Conservation (phyloP, 1,140 invertebrate genomes). For the Aphelinus certus region DNA sequence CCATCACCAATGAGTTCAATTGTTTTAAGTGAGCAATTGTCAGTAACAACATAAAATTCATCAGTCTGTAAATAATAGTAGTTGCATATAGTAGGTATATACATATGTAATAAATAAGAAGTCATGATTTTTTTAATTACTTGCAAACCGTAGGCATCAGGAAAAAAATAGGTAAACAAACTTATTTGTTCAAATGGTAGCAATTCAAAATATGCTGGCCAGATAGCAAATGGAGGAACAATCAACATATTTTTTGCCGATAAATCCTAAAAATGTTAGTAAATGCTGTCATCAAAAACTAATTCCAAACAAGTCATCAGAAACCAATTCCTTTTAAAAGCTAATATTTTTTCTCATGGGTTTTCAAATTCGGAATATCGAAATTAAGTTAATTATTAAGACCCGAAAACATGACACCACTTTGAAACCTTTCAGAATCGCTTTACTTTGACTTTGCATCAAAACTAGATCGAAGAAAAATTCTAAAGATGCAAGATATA, state of each 20-base stretch:
- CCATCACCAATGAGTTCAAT: constrained; percentile 56
- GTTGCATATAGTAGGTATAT: background rate
- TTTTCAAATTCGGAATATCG: no score
- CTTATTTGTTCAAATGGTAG: constrained; percentile 44
- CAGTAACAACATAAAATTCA: constrained; percentile 50
- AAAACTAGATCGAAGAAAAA: no score
- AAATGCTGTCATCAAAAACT: background rate
- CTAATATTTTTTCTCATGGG: no score
- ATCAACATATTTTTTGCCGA: constrained; percentile 41
- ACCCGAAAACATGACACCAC: no score
- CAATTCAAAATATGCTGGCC: constrained; percentile 52
- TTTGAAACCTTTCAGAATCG: no score
- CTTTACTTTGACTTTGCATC: no score
- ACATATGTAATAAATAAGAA: background rate
- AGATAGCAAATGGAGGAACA: constrained; percentile 47
- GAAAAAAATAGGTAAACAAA: constrained; percentile 47
- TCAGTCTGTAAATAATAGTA: constrained; percentile 44
- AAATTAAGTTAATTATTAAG: no score
- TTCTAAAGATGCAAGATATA: no score
- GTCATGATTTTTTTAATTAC: constrained; percentile 34
- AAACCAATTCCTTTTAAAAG: no score
- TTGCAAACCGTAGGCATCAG: constrained; percentile 49
- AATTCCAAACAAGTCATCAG: constrained; percentile 5
- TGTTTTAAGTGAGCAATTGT: constrained; percentile 48
- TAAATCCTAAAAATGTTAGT: background rate